Conservation (phyloP, 2,113 vertebrate species). For the Albula glossodonta region DNA sequence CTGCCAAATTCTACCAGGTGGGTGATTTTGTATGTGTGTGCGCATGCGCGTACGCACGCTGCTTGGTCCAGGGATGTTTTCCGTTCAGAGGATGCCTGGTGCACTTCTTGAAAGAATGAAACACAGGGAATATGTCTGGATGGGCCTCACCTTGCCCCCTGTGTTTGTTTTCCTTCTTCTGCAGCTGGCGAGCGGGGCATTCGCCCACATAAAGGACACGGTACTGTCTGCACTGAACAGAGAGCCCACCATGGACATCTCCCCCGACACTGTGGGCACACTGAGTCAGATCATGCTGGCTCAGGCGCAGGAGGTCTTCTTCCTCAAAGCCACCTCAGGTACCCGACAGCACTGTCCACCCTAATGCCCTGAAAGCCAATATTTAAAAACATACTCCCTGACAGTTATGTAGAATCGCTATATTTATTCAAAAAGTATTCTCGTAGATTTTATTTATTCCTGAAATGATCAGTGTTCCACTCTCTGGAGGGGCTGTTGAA, state of each 20-base stretch:
- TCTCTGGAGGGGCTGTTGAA: too few relatives aligned
- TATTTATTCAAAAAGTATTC: too few relatives aligned
- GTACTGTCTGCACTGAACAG: slow-evolving; percentile 90
- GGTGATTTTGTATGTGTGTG: background rate
- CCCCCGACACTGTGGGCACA: slow-evolving; percentile 91
- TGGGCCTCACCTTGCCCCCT: background rate
- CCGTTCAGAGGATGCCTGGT: background rate
- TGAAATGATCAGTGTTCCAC: too few relatives aligned
- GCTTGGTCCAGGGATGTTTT: background rate
- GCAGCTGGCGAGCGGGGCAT: slow-evolving; percentile 93
- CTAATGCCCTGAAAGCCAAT: too few relatives aligned
- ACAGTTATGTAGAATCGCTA: too few relatives aligned
- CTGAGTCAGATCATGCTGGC: slow-evolving; percentile 96
- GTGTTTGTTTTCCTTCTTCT: background rate
- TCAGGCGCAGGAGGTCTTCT: slow-evolving; percentile 98
- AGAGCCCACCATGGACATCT: slow-evolving; percentile 96
- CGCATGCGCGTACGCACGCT: background rate
- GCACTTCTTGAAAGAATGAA: background rate
- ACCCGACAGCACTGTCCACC: slow-evolving; percentile 30
- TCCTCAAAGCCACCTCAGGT: slow-evolving; percentile 97
- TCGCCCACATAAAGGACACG: slow-evolving; percentile 95
- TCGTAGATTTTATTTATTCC: too few relatives aligned
- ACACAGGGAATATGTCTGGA: background rate
- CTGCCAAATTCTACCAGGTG: slow-evolving; percentile 96
- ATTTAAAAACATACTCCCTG: too few relatives aligned